These are phyloP conservation scores for Girardinus metallicus DNA, from an alignment of 2,797 vertebrate genomes.

Conservation along the genomic window DNA sequence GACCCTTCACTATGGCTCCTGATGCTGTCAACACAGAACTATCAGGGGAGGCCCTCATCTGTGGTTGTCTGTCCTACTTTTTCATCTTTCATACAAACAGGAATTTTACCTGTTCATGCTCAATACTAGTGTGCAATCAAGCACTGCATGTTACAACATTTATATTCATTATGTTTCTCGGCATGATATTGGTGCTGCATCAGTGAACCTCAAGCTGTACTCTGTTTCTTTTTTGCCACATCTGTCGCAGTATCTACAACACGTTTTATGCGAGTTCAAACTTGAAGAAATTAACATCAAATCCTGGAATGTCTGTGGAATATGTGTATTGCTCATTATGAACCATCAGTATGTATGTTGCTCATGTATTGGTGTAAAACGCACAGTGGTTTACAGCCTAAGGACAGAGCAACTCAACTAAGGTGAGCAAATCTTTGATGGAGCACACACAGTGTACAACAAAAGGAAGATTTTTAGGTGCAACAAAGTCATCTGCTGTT, in stretches of 20 bases:
- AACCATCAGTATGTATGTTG: background rate
- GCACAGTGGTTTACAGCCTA: background rate
- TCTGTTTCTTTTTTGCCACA: background rate
- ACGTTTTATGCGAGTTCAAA: background rate
- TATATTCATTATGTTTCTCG: background rate
- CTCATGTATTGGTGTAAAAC: background rate
- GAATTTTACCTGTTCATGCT: conserved; percentile 25
- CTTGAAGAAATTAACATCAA: background rate
- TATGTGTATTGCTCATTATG: background rate
- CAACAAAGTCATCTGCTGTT: background rate
- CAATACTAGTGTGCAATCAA: conserved; percentile 12
- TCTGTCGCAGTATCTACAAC: background rate
- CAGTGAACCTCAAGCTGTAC: conserved; percentile 35
- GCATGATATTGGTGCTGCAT: conserved; percentile 45
- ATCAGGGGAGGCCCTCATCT: conserved; percentile 55
- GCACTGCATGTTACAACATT: conserved; percentile 6
- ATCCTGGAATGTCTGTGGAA: background rate
- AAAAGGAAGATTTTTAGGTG: background rate
- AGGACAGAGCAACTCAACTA: background rate
- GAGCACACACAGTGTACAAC: background rate
- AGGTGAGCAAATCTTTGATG: background rate
- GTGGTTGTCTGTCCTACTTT: conserved; percentile 21
- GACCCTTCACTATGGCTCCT: conserved; percentile 62
- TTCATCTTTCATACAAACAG: conserved; percentile 35
- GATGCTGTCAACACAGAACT: conserved; percentile 52